These are phyloP conservation scores for Micrasema longulum DNA, from an alignment of 1,140 invertebrate genomes.

Conservation along the genomic window DNA sequence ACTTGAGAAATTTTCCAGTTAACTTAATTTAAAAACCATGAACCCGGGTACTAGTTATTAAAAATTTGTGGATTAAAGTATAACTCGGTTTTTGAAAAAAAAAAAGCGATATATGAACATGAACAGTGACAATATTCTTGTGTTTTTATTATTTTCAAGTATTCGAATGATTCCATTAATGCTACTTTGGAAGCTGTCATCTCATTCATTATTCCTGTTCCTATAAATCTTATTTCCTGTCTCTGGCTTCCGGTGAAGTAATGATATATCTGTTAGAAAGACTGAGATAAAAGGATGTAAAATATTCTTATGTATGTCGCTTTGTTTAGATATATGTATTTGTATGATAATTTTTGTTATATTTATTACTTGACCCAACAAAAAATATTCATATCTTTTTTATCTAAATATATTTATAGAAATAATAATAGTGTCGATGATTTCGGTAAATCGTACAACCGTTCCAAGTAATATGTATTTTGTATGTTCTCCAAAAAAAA, in stretches of 20 bases:
- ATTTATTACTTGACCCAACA: too few species aligned
- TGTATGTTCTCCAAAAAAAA: too few species aligned
- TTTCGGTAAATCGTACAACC: too few species aligned
- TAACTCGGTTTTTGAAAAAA: neutral
- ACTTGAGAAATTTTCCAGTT: neutral
- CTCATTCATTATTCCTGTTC: conserved; percentile 28
- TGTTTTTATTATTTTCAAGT: conserved; percentile 4
- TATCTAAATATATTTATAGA: too few species aligned
- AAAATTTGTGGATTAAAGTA: neutral
- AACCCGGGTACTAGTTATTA: neutral
- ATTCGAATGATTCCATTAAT: conserved; percentile 33
- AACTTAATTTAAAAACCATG: neutral
- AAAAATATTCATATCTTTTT: too few species aligned
- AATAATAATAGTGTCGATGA: too few species aligned
- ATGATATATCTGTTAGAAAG: conserved; percentile 30
- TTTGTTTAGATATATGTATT: conserved; percentile 41
- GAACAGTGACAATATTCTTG: too few species aligned
- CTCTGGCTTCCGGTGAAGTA: conserved; percentile 19
- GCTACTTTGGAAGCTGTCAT: conserved; percentile 22
- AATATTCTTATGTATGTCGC: conserved; percentile 28
- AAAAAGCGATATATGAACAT: neutral
- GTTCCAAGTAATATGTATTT: too few species aligned
- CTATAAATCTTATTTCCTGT: conserved; percentile 43
- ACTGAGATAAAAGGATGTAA: conserved; percentile 30
- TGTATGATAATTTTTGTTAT: neutral